A percentile compares a stretch with the other conserved stretches of the same genome.
These are phyloP conservation scores for Myotis planiceps DNA, from an alignment of 2,797 vertebrate species.

Conservation along the genomic window DNA sequence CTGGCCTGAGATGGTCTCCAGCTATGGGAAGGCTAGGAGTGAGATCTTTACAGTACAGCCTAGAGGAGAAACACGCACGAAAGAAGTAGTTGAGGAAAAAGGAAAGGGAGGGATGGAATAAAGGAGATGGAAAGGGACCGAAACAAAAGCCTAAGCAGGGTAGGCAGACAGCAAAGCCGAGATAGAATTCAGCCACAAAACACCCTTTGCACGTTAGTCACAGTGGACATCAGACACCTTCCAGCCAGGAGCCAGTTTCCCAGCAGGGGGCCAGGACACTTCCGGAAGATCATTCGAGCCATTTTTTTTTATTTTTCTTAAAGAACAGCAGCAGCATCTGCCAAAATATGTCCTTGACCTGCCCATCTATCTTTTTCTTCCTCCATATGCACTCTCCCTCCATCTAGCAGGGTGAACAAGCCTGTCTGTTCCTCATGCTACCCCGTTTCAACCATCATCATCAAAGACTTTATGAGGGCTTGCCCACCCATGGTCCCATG, in stretches of 20 bases:
- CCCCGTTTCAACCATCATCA: not conserved
- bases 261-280: not conserved
- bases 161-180: not conserved
- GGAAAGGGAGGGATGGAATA: not conserved
- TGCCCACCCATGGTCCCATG: not conserved
- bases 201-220: not conserved
- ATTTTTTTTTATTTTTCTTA: conserved; percentile 25
- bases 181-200: not conserved
- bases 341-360: not conserved
- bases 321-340: not conserved
- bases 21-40: not conserved
- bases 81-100: not conserved
- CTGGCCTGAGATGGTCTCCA: not conserved
- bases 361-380: not conserved
- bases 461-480: conserved; percentile 39
- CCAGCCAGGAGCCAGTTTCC: not conserved
- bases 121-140: not conserved
- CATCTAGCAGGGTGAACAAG: not conserved
- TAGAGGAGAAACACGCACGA: not conserved
- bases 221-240: not conserved
- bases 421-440: not conserved
- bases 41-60: not conserved
- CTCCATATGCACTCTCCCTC: not conserved
- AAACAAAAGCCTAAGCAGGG: not conserved
- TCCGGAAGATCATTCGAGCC: not conserved